phyloP scores from a whole-genome alignment of 1,140 invertebrate genomes.

The Trichonephila clavipes region DNA sequence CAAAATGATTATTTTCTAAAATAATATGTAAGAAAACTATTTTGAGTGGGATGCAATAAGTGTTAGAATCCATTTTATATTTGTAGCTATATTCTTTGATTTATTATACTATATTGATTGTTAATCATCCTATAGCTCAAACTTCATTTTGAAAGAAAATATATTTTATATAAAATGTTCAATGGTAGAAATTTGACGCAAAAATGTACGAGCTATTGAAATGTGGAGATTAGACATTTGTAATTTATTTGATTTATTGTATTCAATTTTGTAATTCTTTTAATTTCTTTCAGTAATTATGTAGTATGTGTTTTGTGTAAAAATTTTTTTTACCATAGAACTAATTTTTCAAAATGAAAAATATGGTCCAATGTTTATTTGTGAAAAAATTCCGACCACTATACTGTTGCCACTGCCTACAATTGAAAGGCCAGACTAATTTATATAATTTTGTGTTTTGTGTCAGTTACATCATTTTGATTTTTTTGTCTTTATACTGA shows the following conservation, averaged over 20 bases:
- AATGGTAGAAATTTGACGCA: neutral
- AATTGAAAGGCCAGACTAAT: slow-evolving; percentile 67
- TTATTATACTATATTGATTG: neutral
- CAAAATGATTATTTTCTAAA: too few species aligned
- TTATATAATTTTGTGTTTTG: slow-evolving; percentile 70
- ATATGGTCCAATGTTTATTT: slow-evolving; percentile 37
- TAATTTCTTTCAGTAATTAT: slow-evolving; percentile 2
- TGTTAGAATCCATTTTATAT: neutral
- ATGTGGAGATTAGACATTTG: neutral
- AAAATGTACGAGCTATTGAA: slow-evolving; percentile 4
- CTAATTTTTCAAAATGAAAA: neutral
- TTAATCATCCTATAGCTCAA: slow-evolving; percentile 6
- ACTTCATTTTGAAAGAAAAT: slow-evolving; percentile 24
- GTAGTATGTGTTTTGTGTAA: neutral
- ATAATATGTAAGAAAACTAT: too few species aligned
- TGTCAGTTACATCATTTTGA: slow-evolving; percentile 56
- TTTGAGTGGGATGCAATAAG: too few species aligned
- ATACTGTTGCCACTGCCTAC: slow-evolving; percentile 68
- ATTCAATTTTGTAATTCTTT: neutral
- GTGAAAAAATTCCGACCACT: slow-evolving; percentile 42
- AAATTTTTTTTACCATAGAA: neutral
- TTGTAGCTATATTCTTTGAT: neutral
- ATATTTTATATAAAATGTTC: slow-evolving; percentile 40
- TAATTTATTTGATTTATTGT: neutral
- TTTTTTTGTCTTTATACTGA: slow-evolving; percentile 68